These are phyloP conservation scores for Steinernema hermaphroditum DNA, from an alignment of 2,888 invertebrate genomes.

Conservation along the genomic window DNA sequence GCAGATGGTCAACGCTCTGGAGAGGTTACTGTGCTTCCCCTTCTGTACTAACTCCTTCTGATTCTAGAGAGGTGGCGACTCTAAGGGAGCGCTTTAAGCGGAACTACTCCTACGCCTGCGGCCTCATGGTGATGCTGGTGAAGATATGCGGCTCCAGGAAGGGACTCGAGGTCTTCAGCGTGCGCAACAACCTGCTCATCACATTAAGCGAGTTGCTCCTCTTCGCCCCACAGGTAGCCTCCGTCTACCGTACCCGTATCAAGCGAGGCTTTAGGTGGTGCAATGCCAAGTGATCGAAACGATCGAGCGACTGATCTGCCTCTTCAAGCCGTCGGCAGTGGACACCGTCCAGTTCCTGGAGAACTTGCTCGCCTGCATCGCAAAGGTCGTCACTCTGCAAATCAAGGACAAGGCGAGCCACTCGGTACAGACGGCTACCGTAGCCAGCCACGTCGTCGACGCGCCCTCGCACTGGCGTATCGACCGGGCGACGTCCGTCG, in stretches of 20 bases:
- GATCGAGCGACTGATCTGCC: conserved; percentile 54
- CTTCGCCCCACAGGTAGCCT: conserved; percentile 57
- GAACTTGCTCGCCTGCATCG: conserved; percentile 59
- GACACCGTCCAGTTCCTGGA: conserved; percentile 49
- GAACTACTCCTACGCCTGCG: conserved; percentile 65
- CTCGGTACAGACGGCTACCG: conserved; percentile 2
- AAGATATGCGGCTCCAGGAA: conserved; percentile 71
- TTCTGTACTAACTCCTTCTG: not conserved
- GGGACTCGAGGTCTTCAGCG: conserved; percentile 73
- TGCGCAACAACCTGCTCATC: conserved; percentile 48
- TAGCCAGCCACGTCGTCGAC: conserved; percentile 52
- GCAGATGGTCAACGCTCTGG: conserved; percentile 63
- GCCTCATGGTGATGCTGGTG: conserved; percentile 59
- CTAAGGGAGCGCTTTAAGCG: conserved; percentile 57
- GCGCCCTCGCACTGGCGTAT: conserved; percentile 57
- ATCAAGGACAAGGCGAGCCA: conserved; percentile 58
- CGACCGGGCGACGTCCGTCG: conserved; percentile 49
- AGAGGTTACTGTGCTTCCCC: conserved; percentile 42
- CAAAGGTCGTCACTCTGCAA: conserved; percentile 63
- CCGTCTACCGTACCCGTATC: not conserved
- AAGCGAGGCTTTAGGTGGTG: conserved; percentile 43
- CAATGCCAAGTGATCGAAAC: conserved; percentile 62
- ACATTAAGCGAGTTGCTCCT: conserved; percentile 60
- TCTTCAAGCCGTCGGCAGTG: conserved; percentile 51
- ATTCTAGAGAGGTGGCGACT: conserved; percentile 56